phyloP scores from a whole-genome alignment of 1,140 invertebrate genomes.

The Antheraea pernyi region DNA sequence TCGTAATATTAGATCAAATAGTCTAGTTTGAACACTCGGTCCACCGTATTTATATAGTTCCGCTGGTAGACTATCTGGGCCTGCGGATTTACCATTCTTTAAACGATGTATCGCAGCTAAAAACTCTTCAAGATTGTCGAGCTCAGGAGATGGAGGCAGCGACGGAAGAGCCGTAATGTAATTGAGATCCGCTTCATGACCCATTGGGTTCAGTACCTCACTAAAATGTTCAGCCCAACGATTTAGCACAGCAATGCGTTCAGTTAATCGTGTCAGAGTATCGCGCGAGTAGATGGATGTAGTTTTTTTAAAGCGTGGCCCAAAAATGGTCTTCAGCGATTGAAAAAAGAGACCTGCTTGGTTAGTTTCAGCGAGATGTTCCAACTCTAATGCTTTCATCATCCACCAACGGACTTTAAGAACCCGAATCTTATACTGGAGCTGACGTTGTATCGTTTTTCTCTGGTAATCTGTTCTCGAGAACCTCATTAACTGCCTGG shows the following conservation, averaged over 20 bases:
- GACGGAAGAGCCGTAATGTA: neutral
- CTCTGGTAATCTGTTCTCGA: too few relatives aligned
- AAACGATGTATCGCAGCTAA: constrained; percentile 11
- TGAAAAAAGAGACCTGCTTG: too few relatives aligned
- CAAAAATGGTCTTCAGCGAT: neutral
- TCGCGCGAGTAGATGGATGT: neutral
- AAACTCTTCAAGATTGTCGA: constrained; percentile 10
- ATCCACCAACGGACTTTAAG: too few relatives aligned
- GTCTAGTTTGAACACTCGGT: constrained; percentile 1
- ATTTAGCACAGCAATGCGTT: neutral
- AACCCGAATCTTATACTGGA: too few relatives aligned
- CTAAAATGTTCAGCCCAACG: constrained; percentile 3
- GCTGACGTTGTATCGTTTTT: too few relatives aligned
- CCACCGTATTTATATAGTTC: constrained; percentile 11
- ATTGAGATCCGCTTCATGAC: neutral
- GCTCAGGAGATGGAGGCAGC: neutral
- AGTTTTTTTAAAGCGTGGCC: neutral
- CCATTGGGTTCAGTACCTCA: neutral
- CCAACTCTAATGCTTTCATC: too few relatives aligned
- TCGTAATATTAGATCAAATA: constrained; percentile 4
- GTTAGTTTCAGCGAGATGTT: too few relatives aligned
- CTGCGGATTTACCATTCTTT: constrained; percentile 18
- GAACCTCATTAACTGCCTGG: too few relatives aligned
- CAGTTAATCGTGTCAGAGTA: neutral
- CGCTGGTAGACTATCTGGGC: constrained; percentile 11